Evolutionary conservation across 2,797 vertebrate genomes (phyloP).

Genomic region (Potorous gilbertii): DNA sequence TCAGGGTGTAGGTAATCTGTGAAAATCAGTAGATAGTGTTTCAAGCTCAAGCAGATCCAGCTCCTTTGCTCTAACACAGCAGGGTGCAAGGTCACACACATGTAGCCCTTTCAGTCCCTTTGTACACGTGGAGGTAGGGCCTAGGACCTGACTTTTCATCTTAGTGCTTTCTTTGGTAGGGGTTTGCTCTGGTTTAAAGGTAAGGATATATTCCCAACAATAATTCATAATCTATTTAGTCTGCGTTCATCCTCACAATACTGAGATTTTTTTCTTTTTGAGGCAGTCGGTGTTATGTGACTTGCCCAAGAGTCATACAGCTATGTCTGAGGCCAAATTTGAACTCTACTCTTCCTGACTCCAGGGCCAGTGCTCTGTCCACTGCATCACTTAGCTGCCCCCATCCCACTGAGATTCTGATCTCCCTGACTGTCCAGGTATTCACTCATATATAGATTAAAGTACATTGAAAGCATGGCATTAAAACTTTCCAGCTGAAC

Average conservation of each 20-base stretch:
- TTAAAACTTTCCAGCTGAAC: neutral
- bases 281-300: no score
- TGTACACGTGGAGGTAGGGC: neutral
- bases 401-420: neutral
- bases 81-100: neutral
- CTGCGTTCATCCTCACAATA: neutral
- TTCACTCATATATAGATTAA: neutral
- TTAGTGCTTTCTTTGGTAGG: neutral
- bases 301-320: no score
- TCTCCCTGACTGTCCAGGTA: neutral
- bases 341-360: no score
- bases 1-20: neutral
- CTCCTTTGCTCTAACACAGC: neutral
- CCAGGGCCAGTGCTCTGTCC: no score
- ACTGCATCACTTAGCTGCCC: no score
- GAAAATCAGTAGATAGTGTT: neutral
- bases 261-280: neutral
- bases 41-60: neutral
- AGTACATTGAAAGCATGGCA: neutral
- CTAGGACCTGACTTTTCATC: neutral
- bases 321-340: no score
- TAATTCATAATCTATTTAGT: neutral
- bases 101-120: neutral
- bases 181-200: neutral
- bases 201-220: neutral